Percentiles rank a stretch among this genome's conserved stretches.
Evolutionary conservation across 2,888 invertebrate species (phyloP).

Genomic region (Limnephilus marmoratus): DNA sequence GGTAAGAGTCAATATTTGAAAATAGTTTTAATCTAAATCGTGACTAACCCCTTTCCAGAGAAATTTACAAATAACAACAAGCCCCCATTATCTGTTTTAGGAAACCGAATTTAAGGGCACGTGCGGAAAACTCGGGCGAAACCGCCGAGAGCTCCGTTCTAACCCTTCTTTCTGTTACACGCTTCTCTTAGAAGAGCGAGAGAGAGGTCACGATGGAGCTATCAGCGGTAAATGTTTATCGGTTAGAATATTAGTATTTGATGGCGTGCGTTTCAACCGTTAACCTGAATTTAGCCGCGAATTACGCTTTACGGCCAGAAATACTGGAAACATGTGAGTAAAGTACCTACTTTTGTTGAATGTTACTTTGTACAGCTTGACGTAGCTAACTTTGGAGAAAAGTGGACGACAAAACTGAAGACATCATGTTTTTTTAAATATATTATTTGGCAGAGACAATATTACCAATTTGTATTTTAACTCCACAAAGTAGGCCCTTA

Average conservation of each 20-base stretch:
- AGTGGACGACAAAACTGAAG: neutral
- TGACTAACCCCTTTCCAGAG: neutral
- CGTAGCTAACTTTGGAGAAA: neutral
- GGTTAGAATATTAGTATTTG: neutral
- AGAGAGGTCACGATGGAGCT: neutral
- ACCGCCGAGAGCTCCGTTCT: neutral
- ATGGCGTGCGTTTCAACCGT: neutral
- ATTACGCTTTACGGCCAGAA: neutral
- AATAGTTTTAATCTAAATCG: neutral
- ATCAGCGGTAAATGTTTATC: neutral
- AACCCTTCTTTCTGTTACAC: neutral
- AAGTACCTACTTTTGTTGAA: neutral
- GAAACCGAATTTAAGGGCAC: neutral
- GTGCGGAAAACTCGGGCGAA: neutral
- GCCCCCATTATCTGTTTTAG: neutral
- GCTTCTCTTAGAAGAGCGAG: neutral
- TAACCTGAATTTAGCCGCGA: constrained; percentile 22
- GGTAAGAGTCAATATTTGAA: neutral
- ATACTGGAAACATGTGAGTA: neutral
- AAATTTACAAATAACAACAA: neutral
- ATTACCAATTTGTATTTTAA: neutral
- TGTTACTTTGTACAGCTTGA: neutral
- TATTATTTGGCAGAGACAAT: neutral
- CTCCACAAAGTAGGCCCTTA: too few relatives aligned
- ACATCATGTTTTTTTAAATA: neutral